Base-by-base conservation (phyloP, 1,140 invertebrate genomes). In the Trichonephila inaurata region DNA sequence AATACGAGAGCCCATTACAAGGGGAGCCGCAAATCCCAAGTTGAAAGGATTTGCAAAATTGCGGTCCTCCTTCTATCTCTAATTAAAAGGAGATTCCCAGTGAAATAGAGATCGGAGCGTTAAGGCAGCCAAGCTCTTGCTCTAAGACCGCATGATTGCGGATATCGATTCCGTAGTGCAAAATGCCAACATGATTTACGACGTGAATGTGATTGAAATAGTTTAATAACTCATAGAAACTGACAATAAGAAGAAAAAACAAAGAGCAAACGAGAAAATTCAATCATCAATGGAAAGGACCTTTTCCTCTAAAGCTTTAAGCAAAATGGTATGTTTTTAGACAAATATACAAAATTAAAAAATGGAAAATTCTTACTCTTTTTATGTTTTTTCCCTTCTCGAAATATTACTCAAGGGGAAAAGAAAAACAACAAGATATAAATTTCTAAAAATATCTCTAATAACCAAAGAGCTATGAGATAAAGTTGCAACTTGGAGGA, bases 31-130 rank as follows among this genome's bases (percentile, higher is more conserved):
- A 77, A 77, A 77, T 77, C 72, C 72, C 33, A 77, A 77, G 72
- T 77, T 77, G 72, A 77, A 77, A 77, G 72, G 72, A 77, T 77
- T 77, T 77, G 72, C 72, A 77, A 77, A 77, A 77, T 77, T 77
- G 72, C 72, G 72, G 72, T 77, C 24, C 72, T 77, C 72, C 69
- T 40, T 18, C 72, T 40, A 77, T 77, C 72, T 77, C 72, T 77
- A 77, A 77, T 77, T 77, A 77, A 77, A 77, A 77, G 72, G 72
- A 77, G 72, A 77, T 77, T 77, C 72, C 72, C 72, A 33, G 72
- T 77, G 72, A 77, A 77, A 77, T 77, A 77, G 24, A 77, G 72
- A 77, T 77, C 7, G 14, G 72, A 77, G 72, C 72, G 72, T 77
- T 77, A 33, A 77, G 28, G 72, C 72, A 69, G 66, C 66, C 66